phyloP scores from a whole-genome alignment of 1,140 invertebrate genomes.

The Penaeus japonicus region DNA sequence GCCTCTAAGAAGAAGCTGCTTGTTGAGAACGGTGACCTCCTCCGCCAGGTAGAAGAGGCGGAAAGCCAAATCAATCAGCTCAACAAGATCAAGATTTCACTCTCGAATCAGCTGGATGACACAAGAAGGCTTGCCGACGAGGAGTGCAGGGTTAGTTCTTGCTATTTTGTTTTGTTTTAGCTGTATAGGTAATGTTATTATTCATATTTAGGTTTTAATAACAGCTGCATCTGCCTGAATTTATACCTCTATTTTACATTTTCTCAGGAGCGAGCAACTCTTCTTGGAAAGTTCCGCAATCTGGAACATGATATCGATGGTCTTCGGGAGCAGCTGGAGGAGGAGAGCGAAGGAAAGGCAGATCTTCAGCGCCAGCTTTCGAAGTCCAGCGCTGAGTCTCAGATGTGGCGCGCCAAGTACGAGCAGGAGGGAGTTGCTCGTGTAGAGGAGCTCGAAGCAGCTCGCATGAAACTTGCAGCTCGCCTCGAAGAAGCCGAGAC shows the following conservation, averaged over 20 bases:
- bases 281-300: constrained; percentile 60
- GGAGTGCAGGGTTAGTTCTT: constrained; percentile 63
- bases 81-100: constrained; percentile 64
- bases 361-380: constrained; percentile 69
- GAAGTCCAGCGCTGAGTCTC: constrained; percentile 36
- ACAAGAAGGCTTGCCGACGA: constrained; percentile 66
- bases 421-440: constrained; percentile 43
- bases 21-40: constrained; percentile 60
- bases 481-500: constrained; percentile 52
- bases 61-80: constrained; percentile 69
- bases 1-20: constrained; percentile 45
- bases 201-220: no score
- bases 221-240: no score
- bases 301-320: constrained; percentile 68
- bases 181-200: no score
- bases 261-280: constrained; percentile 49
- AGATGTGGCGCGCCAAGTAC: constrained; percentile 50
- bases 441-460: constrained; percentile 68
- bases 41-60: constrained; percentile 70
- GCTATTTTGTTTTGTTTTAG: background rate
- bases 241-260: background rate
- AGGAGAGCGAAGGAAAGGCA: constrained; percentile 64
- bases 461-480: constrained; percentile 66
- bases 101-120: constrained; percentile 41
- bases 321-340: constrained; percentile 70